phyloP scores from a whole-genome alignment of 2,888 invertebrate genomes.

The Crepidodera aurea region DNA sequence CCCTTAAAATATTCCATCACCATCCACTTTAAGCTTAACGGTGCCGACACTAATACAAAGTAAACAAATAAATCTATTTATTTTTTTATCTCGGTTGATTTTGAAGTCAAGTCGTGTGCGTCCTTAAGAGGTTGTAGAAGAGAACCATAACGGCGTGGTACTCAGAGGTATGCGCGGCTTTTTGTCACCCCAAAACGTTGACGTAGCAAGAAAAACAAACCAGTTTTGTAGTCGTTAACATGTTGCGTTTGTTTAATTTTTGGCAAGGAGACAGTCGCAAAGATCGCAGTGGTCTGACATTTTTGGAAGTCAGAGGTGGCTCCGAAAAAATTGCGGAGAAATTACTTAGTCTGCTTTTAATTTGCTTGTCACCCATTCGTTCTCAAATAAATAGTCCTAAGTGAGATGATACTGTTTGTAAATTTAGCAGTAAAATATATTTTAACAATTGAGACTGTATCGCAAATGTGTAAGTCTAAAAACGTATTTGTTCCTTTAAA shows the following conservation, averaged over 20 bases:
- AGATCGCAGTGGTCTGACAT: background rate
- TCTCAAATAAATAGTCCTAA: no score
- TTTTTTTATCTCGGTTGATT: slow-evolving; percentile 32
- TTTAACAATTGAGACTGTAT: no score
- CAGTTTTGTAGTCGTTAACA: slow-evolving; percentile 29
- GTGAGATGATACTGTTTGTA: no score
- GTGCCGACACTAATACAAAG: slow-evolving; percentile 26
- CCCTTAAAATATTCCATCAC: slow-evolving; percentile 21
- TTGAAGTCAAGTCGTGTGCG: slow-evolving; percentile 31
- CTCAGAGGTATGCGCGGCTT: slow-evolving; percentile 26
- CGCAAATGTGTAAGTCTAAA: no score
- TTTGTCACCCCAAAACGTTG: slow-evolving; percentile 27
- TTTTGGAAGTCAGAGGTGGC: slow-evolving; percentile 12
- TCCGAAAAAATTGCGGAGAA: background rate
- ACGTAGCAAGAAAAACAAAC: slow-evolving; percentile 27
- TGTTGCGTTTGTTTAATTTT: slow-evolving; percentile 32
- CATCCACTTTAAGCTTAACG: slow-evolving; percentile 14
- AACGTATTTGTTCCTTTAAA: no score
- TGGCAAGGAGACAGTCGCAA: slow-evolving; percentile 19
- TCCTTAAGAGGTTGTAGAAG: slow-evolving; percentile 31
- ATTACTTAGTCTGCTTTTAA: no score
- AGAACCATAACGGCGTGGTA: no score
- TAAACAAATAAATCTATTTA: slow-evolving; percentile 30
- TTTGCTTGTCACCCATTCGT: no score
- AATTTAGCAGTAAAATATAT: no score